These are phyloP conservation scores for Hyalella azteca DNA, from an alignment of 2,888 invertebrate genomes.

Conservation along the genomic window DNA sequence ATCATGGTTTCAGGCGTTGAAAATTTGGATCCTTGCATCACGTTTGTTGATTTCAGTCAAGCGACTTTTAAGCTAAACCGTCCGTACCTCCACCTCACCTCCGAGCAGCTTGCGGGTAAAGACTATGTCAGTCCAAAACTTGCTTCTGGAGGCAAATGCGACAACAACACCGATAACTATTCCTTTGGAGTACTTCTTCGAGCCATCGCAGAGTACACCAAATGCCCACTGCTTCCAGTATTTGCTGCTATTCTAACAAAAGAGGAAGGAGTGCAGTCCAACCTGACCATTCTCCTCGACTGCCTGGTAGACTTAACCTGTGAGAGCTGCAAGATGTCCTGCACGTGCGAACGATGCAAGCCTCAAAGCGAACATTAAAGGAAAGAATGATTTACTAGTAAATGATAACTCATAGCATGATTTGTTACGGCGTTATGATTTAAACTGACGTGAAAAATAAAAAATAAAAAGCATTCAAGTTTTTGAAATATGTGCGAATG, in stretches of 20 bases:
- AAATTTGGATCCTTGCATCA: not conserved
- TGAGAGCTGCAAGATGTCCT: not conserved
- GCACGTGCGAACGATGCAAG: slow-evolving; percentile 8
- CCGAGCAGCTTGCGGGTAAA: not conserved
- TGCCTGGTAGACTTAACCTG: not conserved
- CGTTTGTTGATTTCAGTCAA: slow-evolving; percentile 7
- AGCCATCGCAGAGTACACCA: not conserved
- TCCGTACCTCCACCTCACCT: not conserved
- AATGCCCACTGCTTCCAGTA: not conserved
- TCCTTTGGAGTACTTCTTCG: slow-evolving; percentile 13
- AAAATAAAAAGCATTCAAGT: too few relatives aligned
- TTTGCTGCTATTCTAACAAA: not conserved
- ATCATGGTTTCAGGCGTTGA: slow-evolving; percentile 10
- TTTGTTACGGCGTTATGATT: too few relatives aligned
- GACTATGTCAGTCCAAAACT: slow-evolving; percentile 17
- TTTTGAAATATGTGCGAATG: too few relatives aligned
- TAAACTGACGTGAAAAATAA: too few relatives aligned
- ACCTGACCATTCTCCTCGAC: not conserved
- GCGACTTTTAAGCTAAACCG: not conserved
- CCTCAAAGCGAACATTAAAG: too few relatives aligned
- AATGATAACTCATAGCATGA: too few relatives aligned
- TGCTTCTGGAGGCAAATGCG: slow-evolving; percentile 6
- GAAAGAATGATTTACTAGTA: too few relatives aligned
- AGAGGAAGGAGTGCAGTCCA: not conserved
- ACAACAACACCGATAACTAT: slow-evolving; percentile 24